Evolutionary conservation across 2,888 invertebrate species (phyloP).

Genomic region (Belgica antarctica): DNA sequence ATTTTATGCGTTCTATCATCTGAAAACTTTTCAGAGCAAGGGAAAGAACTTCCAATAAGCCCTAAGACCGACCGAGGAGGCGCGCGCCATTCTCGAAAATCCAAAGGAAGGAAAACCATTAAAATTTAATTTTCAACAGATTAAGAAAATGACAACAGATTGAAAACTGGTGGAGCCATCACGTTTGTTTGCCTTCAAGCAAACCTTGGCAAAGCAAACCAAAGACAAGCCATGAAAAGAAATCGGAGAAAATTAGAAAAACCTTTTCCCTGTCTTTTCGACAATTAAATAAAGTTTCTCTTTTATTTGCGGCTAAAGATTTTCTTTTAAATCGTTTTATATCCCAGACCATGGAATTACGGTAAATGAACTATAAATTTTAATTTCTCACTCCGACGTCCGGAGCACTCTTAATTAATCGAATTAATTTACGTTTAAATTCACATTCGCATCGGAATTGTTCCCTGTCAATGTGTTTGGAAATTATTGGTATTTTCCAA

Average conservation of each 20-base stretch:
- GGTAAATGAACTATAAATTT: conserved; percentile 17
- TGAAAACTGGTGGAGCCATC: conserved; percentile 8
- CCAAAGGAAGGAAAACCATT: conserved; percentile 38
- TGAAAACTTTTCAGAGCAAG: background rate
- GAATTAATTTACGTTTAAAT: background rate
- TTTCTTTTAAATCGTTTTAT: background rate
- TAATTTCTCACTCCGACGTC: background rate
- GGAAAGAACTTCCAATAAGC: background rate
- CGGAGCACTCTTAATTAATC: conserved; percentile 5
- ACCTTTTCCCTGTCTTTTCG: no score
- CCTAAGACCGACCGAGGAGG: background rate
- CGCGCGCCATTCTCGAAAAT: background rate
- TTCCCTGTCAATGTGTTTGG: no score
- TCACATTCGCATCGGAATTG: background rate
- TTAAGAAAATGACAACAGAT: conserved; percentile 40
- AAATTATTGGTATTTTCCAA: no score
- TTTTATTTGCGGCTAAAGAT: conserved; percentile 15
- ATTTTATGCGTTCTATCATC: no score
- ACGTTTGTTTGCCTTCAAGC: background rate
- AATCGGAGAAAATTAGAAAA: conserved; percentile 25
- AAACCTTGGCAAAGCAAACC: no score
- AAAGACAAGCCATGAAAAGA: no score
- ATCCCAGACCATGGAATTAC: background rate
- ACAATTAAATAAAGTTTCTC: conserved; percentile 23
- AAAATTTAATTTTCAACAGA: conserved; percentile 40